Conservation (phyloP, 2,113 vertebrate genomes). For the Grus americana region DNA sequence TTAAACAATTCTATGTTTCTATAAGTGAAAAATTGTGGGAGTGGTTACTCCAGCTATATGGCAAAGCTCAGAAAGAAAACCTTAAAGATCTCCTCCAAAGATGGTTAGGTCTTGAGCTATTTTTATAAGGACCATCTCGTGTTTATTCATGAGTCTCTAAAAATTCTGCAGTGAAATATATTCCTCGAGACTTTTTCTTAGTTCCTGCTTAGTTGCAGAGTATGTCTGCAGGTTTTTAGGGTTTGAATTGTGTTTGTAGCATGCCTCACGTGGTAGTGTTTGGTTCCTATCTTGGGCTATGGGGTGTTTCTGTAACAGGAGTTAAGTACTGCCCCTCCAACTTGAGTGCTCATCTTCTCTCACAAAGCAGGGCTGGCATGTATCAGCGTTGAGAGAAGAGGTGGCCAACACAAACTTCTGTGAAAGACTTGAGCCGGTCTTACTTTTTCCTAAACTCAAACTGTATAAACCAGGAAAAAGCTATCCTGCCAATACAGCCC, state of each 20-base stretch:
- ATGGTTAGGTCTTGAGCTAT: neutral
- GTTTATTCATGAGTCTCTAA: neutral
- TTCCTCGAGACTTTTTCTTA: neutral
- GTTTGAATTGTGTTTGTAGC: neutral
- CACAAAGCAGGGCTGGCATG: neutral
- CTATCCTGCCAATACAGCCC: neutral
- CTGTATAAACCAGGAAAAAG: neutral
- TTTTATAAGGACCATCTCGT: neutral
- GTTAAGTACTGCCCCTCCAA: neutral
- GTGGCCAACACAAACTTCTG: conserved; percentile 27
- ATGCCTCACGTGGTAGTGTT: neutral
- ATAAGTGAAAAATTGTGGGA: neutral
- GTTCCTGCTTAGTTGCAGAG: neutral
- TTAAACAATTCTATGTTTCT: too few relatives aligned
- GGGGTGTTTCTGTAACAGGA: neutral
- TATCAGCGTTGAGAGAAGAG: neutral
- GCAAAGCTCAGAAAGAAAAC: neutral
- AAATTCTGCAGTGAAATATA: neutral
- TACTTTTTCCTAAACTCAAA: conserved; percentile 4
- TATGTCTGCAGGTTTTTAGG: neutral
- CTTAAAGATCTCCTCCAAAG: neutral
- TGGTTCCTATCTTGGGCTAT: neutral
- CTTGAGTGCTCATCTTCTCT: neutral
- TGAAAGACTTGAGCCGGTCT: neutral
- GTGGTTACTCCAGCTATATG: neutral